Evolutionary conservation across 2,113 vertebrate species (phyloP), one percentile per base, ranked within the genome.

Genomic region (Pongo pygmaeus): DNA sequence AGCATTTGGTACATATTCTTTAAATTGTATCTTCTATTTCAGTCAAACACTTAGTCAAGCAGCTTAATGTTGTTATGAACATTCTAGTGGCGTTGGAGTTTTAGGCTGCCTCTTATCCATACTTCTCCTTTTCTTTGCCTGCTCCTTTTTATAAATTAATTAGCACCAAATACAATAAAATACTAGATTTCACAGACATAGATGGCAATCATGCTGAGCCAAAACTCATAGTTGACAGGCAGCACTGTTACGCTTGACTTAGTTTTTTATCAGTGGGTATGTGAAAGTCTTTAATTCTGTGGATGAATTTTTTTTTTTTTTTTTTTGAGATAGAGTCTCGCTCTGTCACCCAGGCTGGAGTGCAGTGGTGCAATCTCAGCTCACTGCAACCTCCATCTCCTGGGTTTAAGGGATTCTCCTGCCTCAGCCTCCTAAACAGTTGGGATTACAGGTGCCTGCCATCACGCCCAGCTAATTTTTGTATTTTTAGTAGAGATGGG

Each of bases 21-120:
- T 93, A 96, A 78, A 91, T 94, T 78, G 55, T 86, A 85, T 96
- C 84, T 95, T 97, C 72, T 84, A 55, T 95, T 97, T 97, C 52
- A 95, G 69, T 95, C 74, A 94, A 35, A 90, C 13, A 69, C 55
- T 94, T 93, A 81, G 64, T 94, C 38, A 96, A 43, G 78, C 72
- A 93, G 27, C 40, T 91, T 95, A 86, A 95, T 96, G 86, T 96
- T 94, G 84, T 96, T 96, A 79, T 35, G 80, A 96, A 64, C 50
- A 25, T 94, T 97, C 75, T 84, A 88, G 57, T 46, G 55, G 40
- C 43, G 13, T 85, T 88, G 75, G 90, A 93, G 84, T 93, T 97
- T 96, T 89, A 86, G 78, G 84, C 91, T 97, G 52, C 83, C 43
- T 97, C 91, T 97, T 89, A 94, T 81, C 64, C 96, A 17, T 96